Evolutionary conservation across 2,113 vertebrate genomes (phyloP).

Genomic region (Trachemys scripta): DNA sequence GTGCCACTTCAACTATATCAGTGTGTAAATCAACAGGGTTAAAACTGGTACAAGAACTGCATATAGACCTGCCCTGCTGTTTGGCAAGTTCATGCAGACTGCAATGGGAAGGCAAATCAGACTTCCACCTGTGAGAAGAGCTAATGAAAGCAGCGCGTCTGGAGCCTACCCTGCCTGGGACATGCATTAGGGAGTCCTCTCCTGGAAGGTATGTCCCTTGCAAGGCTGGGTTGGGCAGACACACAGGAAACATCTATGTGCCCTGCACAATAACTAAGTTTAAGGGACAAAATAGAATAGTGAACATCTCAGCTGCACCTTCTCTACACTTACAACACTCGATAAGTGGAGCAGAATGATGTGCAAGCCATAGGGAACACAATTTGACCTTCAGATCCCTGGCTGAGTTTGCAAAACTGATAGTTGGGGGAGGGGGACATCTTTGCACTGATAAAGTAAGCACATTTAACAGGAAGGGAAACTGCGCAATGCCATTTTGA

Average conservation of each 20-base stretch:
- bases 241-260: neutral
- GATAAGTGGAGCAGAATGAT: neutral
- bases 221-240: neutral
- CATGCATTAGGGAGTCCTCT: neutral
- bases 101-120: neutral
- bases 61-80: neutral
- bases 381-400: neutral
- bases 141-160: neutral
- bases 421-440: neutral
- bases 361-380: neutral
- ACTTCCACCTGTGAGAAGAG: neutral
- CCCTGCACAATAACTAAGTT: neutral
- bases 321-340: neutral
- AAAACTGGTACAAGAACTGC: neutral
- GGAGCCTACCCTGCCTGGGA: neutral
- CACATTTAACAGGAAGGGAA: neutral
- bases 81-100: neutral
- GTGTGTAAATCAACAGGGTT: neutral
- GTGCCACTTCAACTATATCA: neutral
- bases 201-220: neutral
- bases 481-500: neutral
- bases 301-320: neutral
- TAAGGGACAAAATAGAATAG: neutral
- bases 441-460: neutral
- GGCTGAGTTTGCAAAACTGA: neutral